A percentile compares a stretch with the other conserved stretches of the same genome.
Conservation (phyloP, 2,797 vertebrate species). For the Varecia variegata region DNA sequence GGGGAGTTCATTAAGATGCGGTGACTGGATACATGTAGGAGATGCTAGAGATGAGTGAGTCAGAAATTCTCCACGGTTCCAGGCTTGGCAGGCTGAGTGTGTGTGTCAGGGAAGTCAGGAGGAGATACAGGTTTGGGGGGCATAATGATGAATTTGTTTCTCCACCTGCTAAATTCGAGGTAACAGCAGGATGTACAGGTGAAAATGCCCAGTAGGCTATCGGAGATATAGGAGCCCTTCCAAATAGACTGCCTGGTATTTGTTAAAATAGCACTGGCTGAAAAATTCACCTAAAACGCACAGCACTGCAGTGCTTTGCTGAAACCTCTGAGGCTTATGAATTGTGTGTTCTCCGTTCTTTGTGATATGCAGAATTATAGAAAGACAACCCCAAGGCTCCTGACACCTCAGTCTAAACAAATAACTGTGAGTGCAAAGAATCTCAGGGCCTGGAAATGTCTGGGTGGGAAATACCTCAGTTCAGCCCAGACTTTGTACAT, state of each 20-base stretch:
- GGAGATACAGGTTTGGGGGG: background rate
- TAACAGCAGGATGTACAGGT: background rate
- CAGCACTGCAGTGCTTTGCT: background rate
- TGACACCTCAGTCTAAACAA: conserved; percentile 1
- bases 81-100: background rate
- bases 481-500: background rate
- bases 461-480: background rate
- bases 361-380: background rate
- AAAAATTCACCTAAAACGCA: background rate
- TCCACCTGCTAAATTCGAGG: background rate
- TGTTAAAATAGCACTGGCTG: background rate
- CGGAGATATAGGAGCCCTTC: background rate
- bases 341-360: background rate
- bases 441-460: background rate
- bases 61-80: background rate
- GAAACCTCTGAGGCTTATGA: background rate
- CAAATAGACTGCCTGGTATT: background rate
- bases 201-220: background rate
- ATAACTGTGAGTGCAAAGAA: background rate
- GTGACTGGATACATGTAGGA: background rate
- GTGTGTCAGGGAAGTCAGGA: background rate
- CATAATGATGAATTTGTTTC: background rate
- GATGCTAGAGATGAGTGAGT: background rate
- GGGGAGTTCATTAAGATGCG: fast-evolving
- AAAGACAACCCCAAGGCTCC: background rate